These are phyloP conservation scores for Platichthys stellatus DNA, from an alignment of 2,113 vertebrate genomes.

Conservation along the genomic window DNA sequence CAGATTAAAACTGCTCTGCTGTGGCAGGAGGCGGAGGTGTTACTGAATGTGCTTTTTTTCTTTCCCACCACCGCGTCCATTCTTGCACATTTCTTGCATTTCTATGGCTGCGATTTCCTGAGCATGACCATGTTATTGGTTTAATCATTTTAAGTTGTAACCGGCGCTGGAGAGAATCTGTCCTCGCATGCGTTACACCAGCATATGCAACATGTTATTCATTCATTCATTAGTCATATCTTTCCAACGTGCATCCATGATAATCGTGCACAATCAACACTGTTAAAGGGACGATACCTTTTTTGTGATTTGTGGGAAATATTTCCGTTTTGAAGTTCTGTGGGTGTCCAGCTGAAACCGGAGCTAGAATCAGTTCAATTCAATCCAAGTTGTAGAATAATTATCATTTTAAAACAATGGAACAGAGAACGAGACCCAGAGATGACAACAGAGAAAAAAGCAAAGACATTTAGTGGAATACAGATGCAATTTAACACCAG, in stretches of 20 bases:
- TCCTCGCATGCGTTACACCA: conserved; percentile 4
- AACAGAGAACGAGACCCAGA: conserved; percentile 51
- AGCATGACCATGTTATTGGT: conserved; percentile 11
- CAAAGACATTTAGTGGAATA: conserved; percentile 36
- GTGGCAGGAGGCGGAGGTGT: conserved; percentile 40
- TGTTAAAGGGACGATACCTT: conserved; percentile 80
- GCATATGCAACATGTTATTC: not conserved
- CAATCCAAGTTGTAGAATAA: conserved; percentile 42
- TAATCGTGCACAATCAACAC: conserved; percentile 17
- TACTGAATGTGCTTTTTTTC: conserved; percentile 14
- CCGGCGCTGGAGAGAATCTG: not conserved
- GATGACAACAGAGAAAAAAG: conserved; percentile 32
- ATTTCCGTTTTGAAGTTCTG: conserved; percentile 90
- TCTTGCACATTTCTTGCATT: conserved; percentile 11
- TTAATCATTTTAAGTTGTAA: conserved; percentile 7
- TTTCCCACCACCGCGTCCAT: conserved; percentile 2
- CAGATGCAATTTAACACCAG: conserved; percentile 32
- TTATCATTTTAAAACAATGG: conserved; percentile 23
- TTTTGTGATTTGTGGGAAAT: conserved; percentile 87
- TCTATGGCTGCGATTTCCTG: not conserved
- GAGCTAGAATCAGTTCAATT: conserved; percentile 64
- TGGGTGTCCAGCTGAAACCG: conserved; percentile 85
- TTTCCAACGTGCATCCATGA: conserved; percentile 51
- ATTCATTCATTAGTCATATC: conserved; percentile 27
- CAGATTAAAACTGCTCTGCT: conserved; percentile 44